Base-by-base conservation (phyloP, 2,113 vertebrate genomes). In the Neotoma lepida region DNA sequence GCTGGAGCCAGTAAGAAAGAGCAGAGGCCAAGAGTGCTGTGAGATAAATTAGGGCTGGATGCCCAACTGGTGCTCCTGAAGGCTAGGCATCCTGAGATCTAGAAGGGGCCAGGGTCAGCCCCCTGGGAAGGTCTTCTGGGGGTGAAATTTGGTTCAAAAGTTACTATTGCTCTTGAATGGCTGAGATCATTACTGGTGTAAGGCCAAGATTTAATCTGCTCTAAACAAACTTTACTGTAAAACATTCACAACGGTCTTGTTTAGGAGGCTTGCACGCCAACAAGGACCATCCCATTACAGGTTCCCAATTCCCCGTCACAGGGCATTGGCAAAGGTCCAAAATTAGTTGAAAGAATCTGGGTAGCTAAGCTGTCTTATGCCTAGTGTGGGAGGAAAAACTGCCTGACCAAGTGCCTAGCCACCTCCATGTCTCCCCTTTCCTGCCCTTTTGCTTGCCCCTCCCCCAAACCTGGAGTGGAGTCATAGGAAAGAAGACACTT, bases 401-500 rank as follows among this genome's bases (percentile, higher is more conserved):
- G 7, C n/a, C 54, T 84, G 30, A 56, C 46, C 56, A 44, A n/a
- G 41, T 17, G n/a, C 49, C 35, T 8, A 8, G 6, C 97, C 98
- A 97, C 97, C 97, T 51, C 98, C 98, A 98, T 98, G 98, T 97
- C 97, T 95, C 93, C 95, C 97, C 97, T 81, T 95, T 15, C 95
- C 96, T 90, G 97, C 96, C 96, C 97, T 92, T 96, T 96, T 92
- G 96, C 94, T 94, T 94, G 51, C 97, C 97, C 97, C 95, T 97
- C 97, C 97, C 98, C 95, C 97, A 97, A 97, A 98, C 98, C 98
- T 98, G 98, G 97, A 97, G 98, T 97, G 86, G 96, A 96, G 96
- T 98, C 96, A 96, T 95, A 98, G 97, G 97, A 97, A 97, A 98
- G 98, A 98, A 98, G 98, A 98, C 98, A 98, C 98, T 99, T 99